phyloP scores from a whole-genome alignment of 1,140 invertebrate species.

The Drosophila suzukii region DNA sequence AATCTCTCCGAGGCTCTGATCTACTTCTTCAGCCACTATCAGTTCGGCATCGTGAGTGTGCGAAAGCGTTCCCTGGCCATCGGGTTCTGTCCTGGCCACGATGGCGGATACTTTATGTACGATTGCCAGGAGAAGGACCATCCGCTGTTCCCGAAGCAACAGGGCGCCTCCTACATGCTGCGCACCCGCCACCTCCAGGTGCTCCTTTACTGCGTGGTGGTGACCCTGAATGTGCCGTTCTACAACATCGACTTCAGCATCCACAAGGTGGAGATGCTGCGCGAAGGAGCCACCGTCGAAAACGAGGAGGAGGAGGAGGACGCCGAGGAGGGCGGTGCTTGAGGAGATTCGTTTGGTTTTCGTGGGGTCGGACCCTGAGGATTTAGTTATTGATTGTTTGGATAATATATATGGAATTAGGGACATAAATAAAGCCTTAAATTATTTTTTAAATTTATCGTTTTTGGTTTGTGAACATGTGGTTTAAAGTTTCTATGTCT shows the following conservation, averaged over 20 bases:
- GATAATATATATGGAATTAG: conserved; percentile 4
- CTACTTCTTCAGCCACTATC: conserved; percentile 86
- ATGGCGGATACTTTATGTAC: conserved; percentile 87
- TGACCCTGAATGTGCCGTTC: conserved; percentile 85
- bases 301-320: conserved; percentile 65
- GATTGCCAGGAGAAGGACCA: conserved; percentile 87
- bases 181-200: conserved; percentile 87
- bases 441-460: not conserved
- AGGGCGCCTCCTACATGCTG: conserved; percentile 86
- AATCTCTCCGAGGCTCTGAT: conserved; percentile 87
- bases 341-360: conserved; percentile 1
- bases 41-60: conserved; percentile 86
- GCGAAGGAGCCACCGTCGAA: conserved; percentile 63
- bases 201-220: conserved; percentile 86
- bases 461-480: not conserved
- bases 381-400: conserved; percentile 1
- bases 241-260: conserved; percentile 78
- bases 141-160: conserved; percentile 86
- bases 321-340: not conserved
- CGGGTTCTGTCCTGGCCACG: conserved; percentile 84
- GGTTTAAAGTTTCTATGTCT: too few relatives aligned
- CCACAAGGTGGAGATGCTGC: conserved; percentile 77
- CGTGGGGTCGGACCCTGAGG: not conserved
- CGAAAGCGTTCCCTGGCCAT: conserved; percentile 86
- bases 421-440: conserved; percentile 3